A percentile compares a stretch with the other conserved stretches of the same genome.
These are phyloP conservation scores for Drosophila birchii DNA, from an alignment of 2,888 invertebrate species.

Conservation along the genomic window DNA sequence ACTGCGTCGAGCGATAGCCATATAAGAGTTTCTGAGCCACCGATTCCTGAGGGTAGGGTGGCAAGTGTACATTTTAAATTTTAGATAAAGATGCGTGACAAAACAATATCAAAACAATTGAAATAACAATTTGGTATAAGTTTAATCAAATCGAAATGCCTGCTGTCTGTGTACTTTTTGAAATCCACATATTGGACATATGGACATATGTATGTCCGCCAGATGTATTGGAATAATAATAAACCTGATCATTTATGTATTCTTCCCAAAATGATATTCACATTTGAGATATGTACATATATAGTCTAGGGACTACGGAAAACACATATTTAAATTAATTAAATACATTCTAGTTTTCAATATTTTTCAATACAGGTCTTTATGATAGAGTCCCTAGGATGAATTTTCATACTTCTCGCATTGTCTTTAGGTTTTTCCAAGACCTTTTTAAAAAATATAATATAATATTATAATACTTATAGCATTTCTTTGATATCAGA, in stretches of 20 bases:
- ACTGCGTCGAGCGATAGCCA: conserved; percentile 13
- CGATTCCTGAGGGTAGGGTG: not conserved
- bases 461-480: not conserved
- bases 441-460: not conserved
- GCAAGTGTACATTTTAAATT: not conserved
- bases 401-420: not conserved
- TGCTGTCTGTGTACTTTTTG: not conserved
- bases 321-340: too few species aligned
- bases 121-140: not conserved
- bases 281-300: not conserved
- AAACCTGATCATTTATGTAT: not conserved
- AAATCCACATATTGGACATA: not conserved
- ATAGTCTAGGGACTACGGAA: not conserved
- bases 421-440: not conserved
- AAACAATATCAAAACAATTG: not conserved
- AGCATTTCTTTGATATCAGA: conserved; percentile 3
- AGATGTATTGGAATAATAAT: not conserved
- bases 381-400: too few species aligned
- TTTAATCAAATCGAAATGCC: not conserved
- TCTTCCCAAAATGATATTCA: not conserved
- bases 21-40: conserved; percentile 18
- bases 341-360: too few species aligned
- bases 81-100: not conserved
- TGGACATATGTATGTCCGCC: too few species aligned
- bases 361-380: too few species aligned